phyloP scores from a whole-genome alignment of 2,888 invertebrate genomes.

The Nomada lathburiana region DNA sequence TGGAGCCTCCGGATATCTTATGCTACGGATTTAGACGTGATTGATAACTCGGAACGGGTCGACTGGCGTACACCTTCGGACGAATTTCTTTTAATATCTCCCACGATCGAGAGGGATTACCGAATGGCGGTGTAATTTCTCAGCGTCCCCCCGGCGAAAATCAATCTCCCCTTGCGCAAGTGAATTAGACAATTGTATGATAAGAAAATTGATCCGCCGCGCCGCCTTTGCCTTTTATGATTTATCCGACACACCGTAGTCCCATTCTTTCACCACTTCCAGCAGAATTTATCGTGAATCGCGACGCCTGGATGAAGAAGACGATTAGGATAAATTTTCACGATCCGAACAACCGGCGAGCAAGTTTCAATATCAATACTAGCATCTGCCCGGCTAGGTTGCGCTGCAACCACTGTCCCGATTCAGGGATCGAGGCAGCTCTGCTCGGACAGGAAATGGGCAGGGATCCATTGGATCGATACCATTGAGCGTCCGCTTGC shows the following conservation, averaged over 20 bases:
- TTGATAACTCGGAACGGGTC: conserved; percentile 43
- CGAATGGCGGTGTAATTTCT: conserved; percentile 17
- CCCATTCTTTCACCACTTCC: conserved; percentile 13
- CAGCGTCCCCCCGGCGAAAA: not conserved
- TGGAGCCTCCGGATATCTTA: conserved; percentile 8
- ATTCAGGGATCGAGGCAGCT: not conserved
- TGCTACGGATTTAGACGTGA: conserved; percentile 35
- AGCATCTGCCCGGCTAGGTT: too few species aligned
- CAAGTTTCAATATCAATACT: too few species aligned
- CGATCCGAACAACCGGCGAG: too few species aligned
- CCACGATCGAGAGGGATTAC: conserved; percentile 1
- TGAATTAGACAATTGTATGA: conserved; percentile 46
- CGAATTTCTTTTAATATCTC: conserved; percentile 44
- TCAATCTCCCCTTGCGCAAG: not conserved
- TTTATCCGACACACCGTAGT: conserved; percentile 13
- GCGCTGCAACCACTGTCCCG: too few species aligned
- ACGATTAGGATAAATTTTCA: too few species aligned
- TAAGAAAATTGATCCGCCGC: not conserved
- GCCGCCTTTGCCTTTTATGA: conserved; percentile 1
- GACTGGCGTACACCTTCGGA: not conserved
- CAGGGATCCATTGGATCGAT: conserved; percentile 15
- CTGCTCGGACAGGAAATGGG: conserved; percentile 7
- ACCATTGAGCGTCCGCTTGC: conserved; percentile 20
- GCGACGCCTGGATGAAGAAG: not conserved
- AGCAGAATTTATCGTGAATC: conserved; percentile 19